These are phyloP conservation scores for Caenorhabditis afra DNA, from an alignment of 2,888 invertebrate species.

Conservation along the genomic window DNA sequence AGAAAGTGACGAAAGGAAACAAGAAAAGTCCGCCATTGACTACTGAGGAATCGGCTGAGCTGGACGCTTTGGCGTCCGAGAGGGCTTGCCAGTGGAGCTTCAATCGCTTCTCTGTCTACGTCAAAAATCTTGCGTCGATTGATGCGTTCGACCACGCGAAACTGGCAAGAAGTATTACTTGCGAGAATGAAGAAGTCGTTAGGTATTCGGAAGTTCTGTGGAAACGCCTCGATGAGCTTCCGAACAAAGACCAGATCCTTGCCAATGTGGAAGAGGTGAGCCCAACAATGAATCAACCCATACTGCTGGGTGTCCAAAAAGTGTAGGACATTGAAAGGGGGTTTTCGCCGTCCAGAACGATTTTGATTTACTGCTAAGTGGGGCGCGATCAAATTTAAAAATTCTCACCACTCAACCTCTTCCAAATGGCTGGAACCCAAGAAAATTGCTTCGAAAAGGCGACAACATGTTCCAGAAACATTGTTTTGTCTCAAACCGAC, in stretches of 20 bases:
- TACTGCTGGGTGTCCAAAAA: no score
- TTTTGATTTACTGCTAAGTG: no score
- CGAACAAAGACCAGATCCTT: slow-evolving; percentile 9
- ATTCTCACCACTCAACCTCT: no score
- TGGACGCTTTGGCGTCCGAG: slow-evolving; percentile 8
- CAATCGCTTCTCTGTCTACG: slow-evolving; percentile 7
- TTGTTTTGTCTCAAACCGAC: no score
- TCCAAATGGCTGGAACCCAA: no score
- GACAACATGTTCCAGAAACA: no score
- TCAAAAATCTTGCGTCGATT: slow-evolving; percentile 10
- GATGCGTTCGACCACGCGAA: slow-evolving; percentile 2
- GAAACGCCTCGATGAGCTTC: slow-evolving; percentile 10
- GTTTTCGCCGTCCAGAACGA: no score
- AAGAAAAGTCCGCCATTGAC: slow-evolving; percentile 2
- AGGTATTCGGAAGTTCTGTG: slow-evolving; percentile 9
- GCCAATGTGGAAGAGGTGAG: slow-evolving; percentile 1
- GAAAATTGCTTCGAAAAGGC: no score
- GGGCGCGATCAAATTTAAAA: no score
- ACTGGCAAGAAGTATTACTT: slow-evolving; percentile 10
- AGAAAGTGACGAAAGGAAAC: neutral
- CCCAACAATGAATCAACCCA: no score
- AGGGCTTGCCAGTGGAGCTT: slow-evolving; percentile 18
- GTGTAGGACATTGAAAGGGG: no score
- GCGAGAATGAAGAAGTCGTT: slow-evolving; percentile 6
- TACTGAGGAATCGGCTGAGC: neutral